Percentiles rank a stretch among this genome's conserved stretches.
Evolutionary conservation across 2,113 vertebrate species (phyloP).

Genomic region (Pangasianodon gigas): DNA sequence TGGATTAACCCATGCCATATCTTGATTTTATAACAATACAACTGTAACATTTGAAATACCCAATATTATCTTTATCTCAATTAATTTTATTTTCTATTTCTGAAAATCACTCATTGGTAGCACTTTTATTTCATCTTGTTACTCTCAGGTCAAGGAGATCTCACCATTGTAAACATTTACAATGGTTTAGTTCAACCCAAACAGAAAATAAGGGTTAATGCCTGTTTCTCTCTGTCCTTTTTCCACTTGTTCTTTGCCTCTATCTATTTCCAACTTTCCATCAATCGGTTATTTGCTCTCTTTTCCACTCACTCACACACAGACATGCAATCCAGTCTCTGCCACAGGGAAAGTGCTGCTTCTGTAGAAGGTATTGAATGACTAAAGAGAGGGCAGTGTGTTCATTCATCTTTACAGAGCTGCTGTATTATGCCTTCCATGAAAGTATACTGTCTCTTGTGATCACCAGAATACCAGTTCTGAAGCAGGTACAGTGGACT

Average conservation of each 20-base stretch:
- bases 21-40: neutral
- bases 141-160: neutral
- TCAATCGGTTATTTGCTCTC: neutral
- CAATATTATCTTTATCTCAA: neutral
- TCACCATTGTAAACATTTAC: neutral
- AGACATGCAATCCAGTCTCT: slow-evolving; percentile 4
- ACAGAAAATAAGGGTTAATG: neutral
- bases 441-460: slow-evolving; percentile 4
- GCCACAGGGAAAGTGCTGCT: neutral
- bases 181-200: neutral
- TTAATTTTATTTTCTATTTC: neutral
- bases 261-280: neutral
- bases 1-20: neutral
- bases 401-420: neutral
- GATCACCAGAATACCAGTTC: neutral
- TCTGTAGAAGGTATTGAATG: slow-evolving; percentile 5
- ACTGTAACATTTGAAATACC: neutral
- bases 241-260: neutral
- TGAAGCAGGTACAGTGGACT: no score
- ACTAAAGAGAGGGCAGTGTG: neutral
- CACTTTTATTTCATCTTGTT: neutral
- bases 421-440: neutral
- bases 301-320: neutral
- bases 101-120: neutral
- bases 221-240: neutral